Evolutionary conservation across 2,888 invertebrate genomes (phyloP), one percentile per base, ranked within the genome.

Genomic region (Chymomyza procnemis): DNA sequence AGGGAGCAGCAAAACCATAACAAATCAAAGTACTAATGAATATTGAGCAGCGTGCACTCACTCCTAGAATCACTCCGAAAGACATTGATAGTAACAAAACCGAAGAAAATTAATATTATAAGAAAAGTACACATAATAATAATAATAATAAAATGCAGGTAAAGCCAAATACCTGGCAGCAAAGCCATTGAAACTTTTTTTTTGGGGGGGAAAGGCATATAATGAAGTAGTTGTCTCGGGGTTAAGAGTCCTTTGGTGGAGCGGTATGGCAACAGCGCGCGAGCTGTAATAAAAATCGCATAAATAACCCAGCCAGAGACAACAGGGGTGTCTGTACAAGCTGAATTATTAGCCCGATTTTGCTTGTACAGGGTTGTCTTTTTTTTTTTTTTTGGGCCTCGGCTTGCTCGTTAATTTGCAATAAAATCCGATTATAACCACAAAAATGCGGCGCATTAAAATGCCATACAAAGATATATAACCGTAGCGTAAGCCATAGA

Each of bases 351-450:
- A 62, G 61, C 19, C 19, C 22, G 67, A 52, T 48, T n/a, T 30
- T 22, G 64, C 30, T 46, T 34, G 46, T n/a, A n/a, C 64, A 56
- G 69, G 67, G 64, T 61, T 59, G 71, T 56, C 61, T 22, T 21
- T 21, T 2, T 14, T 30, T 12, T 50, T 56, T 46, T 14, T 46
- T 46, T 63, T 64, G 54, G 26, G 16, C 48, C 22, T 50, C 21
- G 16, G 56, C 54, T 34, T 48, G 87, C 88, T 88, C 82, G 88
- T 88, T 88, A 88, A 88, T 88, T 88, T 80, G 88, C 86, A 88
- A 88, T 88, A 88, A 88, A 88, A 88, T 88, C 89, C 87, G 87
- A 88, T 88, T 88, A 88, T 88, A 88, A 86, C 88, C 87, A 87
- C 89, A 88, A 86, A 88, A 88, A 82, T 87, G 84, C 86, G 76